Evolutionary conservation across 2,888 invertebrate genomes (phyloP), one percentile per base, ranked within the genome.

Genomic region (Entomobrya multifasciata): DNA sequence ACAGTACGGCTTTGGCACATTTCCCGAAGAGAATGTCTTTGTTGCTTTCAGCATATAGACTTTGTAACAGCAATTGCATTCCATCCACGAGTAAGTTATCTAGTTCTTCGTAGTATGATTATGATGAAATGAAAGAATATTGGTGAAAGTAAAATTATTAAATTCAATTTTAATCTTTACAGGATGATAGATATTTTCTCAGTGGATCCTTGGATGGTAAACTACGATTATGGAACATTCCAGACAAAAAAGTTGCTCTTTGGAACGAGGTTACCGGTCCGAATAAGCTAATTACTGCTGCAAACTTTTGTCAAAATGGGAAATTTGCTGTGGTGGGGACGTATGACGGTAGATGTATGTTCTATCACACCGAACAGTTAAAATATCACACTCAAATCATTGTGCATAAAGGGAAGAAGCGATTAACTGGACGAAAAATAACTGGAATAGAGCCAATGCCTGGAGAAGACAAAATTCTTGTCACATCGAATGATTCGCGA

Each of bases 11-110:
- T 99, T 87, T 99, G 99, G 99, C 99, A 99, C 93, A 97, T 99
- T 88, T 98, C 98, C 0, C 94, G 99, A 49, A 96, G 97, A 91
- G 99, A 99, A 93, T 99, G 99, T 92, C 94, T 99, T 0, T 99
- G 99, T 92, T 98, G 98, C 92, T 99, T 99, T 93, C 99, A 99
- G 92, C 99, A 99, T 92, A 98, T 99, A 89, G 99, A 99, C 93
- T 99, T 99, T 92, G 99, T 99, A 79, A 99, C 99, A 0, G 98
- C 99, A 0, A 99, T 99, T 91, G 99, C 97, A 79, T 99, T 99
- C 93, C 98, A 99, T 93, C 99, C 99, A 0, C 94, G 96, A 81
- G 93, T 93, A 91, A 92, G 90, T 25, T 55, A n/a, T n/a, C n/a
- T n/a, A n/a, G n/a, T n/a, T n/a, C n/a, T n/a, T n/a, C n/a, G n/a